A percentile compares a stretch with the other conserved stretches of the same genome.
Evolutionary conservation across 2,797 vertebrate genomes (phyloP).

Genomic region (Bovichtus diacanthus): DNA sequence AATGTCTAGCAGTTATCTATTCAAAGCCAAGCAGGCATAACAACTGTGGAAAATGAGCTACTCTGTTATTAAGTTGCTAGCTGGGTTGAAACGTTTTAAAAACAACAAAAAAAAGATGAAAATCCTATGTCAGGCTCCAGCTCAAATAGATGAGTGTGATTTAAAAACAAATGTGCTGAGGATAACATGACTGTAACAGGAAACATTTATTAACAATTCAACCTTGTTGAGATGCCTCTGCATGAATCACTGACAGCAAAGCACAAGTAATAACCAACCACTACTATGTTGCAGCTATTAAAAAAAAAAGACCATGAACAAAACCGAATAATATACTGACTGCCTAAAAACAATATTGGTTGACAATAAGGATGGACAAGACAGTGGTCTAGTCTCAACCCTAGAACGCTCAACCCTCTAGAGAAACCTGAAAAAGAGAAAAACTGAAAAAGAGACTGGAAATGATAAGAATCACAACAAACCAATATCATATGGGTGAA

Average conservation of each 20-base stretch:
- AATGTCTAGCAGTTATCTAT: slow-evolving; percentile 31
- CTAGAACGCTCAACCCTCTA: background rate
- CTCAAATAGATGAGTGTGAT: background rate
- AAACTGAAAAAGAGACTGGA: background rate
- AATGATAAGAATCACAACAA: background rate
- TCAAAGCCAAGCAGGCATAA: slow-evolving; percentile 10
- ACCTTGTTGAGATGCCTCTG: background rate
- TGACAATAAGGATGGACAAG: too few species aligned
- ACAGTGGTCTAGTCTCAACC: background rate
- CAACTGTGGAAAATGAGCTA: background rate
- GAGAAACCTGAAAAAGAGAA: background rate
- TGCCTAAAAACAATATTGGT: background rate
- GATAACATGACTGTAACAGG: background rate
- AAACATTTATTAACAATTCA: background rate
- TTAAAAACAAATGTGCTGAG: slow-evolving; percentile 4
- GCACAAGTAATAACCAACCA: background rate
- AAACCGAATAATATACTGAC: background rate
- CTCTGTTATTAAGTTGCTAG: slow-evolving; percentile 1
- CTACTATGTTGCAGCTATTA: background rate
- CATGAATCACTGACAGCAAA: background rate
- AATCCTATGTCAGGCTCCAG: background rate
- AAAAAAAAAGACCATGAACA: background rate
- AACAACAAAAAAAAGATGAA: background rate
- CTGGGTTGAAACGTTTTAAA: background rate
- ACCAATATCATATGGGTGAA: background rate